Base-by-base conservation (phyloP, 2,888 invertebrate species). In the Coremacera marginata region DNA sequence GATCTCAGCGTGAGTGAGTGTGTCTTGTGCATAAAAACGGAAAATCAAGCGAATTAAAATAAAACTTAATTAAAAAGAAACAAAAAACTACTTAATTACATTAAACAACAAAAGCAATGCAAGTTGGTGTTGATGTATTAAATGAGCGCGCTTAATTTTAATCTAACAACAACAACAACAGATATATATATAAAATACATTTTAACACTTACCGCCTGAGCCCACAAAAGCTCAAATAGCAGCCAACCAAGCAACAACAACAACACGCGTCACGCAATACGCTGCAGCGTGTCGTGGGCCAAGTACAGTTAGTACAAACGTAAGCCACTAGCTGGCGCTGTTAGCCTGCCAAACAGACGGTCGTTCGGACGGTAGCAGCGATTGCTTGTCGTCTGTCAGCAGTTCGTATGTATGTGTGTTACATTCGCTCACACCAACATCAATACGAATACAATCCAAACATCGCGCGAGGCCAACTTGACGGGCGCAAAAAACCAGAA, bases 251-350 rank as follows among this genome's bases (percentile, higher is more conserved):
- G 14, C 73, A 44, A 16, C 68, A 51, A 51, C 37, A n/a, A 51
- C 19, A 22, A 71, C 4, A 52, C 52, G 19, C 52, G 19, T 62
- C 62, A 62, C 62, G 22, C 31, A 70, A 52, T 19, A 60, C 19
- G 31, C 57, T 60, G 72, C 60, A 37, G 51, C 22, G 55, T 31
- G 19, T 52, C 70, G 55, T 25, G 49, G 70, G 44, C 62, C 62
- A 72, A 67, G 76, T 76, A 76, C 76, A 76, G 76, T 76, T 71
- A 76, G 49, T 49, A 31, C 70, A 22, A 62, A 52, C 19, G n/a
- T 37, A 37, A n/a, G 63, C 55, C 76, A 34, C 70, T 63, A 63
- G 70, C 34, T 76, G 76, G 70, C 76, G 71, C 63, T 70, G 22
- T 7, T 62, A 22, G 44, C 44, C 44, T 25, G 19, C 11, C 9